These are phyloP conservation scores for Lottia gigantea DNA, from an alignment of 2,888 invertebrate genomes.

Conservation along the genomic window DNA sequence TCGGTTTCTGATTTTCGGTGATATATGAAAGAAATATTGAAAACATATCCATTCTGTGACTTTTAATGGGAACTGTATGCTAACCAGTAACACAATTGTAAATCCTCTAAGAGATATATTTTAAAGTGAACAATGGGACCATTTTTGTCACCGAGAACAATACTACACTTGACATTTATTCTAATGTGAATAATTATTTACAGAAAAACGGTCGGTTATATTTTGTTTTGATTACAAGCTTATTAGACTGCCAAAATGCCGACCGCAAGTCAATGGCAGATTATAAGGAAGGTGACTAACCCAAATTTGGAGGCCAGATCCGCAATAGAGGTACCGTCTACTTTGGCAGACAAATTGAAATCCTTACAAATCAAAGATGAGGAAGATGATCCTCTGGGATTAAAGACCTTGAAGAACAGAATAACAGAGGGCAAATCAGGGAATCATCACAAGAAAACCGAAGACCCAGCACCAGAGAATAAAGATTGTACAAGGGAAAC, in stretches of 20 bases:
- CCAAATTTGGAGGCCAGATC: not conserved
- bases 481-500: not conserved
- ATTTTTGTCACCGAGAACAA: too few species aligned
- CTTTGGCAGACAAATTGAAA: not conserved
- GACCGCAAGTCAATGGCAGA: slow-evolving; percentile 1
- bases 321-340: not conserved
- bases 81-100: too few species aligned
- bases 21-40: too few species aligned
- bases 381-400: not conserved
- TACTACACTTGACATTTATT: too few species aligned
- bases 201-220: too few species aligned
- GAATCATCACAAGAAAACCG: not conserved
- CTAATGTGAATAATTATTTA: too few species aligned
- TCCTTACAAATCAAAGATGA: not conserved
- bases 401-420: not conserved
- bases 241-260: not conserved
- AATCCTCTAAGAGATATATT: too few species aligned
- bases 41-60: too few species aligned
- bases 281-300: not conserved
- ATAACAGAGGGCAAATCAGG: not conserved
- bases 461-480: not conserved
- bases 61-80: too few species aligned
- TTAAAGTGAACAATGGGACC: too few species aligned
- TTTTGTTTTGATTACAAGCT: too few species aligned
- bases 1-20: too few species aligned